A percentile compares a stretch with the other conserved stretches of the same genome.
phyloP scores from a whole-genome alignment of 2,888 invertebrate genomes.

The Leucophora obtusa region DNA sequence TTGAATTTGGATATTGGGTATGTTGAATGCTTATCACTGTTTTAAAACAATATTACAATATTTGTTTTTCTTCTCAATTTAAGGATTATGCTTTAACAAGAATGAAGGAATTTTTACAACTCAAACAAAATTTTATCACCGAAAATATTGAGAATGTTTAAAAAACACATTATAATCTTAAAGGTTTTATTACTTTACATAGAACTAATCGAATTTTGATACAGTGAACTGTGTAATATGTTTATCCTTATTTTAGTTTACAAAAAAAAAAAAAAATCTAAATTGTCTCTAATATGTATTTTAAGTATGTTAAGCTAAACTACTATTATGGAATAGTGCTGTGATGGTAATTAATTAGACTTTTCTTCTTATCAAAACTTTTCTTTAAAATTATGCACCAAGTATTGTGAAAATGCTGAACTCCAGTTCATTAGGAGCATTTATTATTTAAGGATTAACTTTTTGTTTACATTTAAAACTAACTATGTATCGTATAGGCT shows the following conservation, averaged over 20 bases:
- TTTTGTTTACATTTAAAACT: slow-evolving; percentile 9
- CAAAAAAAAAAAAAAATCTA: background rate
- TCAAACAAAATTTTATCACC: slow-evolving; percentile 69
- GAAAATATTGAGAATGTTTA: slow-evolving; percentile 34
- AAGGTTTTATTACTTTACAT: background rate
- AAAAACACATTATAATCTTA: slow-evolving; percentile 12
- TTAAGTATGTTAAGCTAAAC: slow-evolving; percentile 29
- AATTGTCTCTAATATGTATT: background rate
- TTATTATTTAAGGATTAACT: background rate
- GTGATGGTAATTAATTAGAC: slow-evolving; percentile 56
- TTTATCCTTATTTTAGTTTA: background rate
- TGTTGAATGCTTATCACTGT: slow-evolving; percentile 70
- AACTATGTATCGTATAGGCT: background rate
- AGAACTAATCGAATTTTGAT: slow-evolving; percentile 38
- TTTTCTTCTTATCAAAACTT: slow-evolving; percentile 10
- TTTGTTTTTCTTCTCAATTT: slow-evolving; percentile 20
- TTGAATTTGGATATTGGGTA: slow-evolving; percentile 97
- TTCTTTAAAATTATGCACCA: slow-evolving; percentile 13
- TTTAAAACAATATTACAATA: background rate
- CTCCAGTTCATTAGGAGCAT: slow-evolving; percentile 19
- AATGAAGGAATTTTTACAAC: slow-evolving; percentile 73
- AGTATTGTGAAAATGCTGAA: slow-evolving; percentile 33
- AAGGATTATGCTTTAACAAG: slow-evolving; percentile 76
- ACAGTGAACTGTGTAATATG: slow-evolving; percentile 16
- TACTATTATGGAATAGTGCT: slow-evolving; percentile 55